Conservation (phyloP, 2,113 vertebrate genomes). For the Nettapus auritus region DNA sequence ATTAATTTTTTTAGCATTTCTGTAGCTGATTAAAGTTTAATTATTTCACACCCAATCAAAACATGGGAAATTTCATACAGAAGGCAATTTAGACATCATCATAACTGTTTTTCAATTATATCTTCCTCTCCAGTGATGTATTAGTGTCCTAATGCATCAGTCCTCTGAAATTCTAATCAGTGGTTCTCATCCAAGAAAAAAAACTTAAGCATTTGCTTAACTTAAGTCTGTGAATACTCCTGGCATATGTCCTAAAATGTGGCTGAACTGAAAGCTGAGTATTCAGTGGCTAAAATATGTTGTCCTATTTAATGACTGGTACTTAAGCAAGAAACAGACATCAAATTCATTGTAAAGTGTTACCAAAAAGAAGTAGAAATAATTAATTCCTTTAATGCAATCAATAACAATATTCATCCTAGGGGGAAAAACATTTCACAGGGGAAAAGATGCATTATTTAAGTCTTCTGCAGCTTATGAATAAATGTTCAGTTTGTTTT, state of each 20-base stretch:
- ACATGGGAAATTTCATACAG: not conserved
- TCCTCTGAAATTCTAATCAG: not conserved
- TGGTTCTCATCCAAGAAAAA: not conserved
- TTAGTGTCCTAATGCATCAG: not conserved
- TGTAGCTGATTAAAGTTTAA: not conserved
- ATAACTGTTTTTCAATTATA: not conserved
- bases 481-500: not conserved
- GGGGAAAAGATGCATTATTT: not conserved
- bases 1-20: not conserved
- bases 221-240: not conserved
- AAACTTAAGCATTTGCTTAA: not conserved
- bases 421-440: not conserved
- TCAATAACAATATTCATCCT: not conserved
- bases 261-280: not conserved
- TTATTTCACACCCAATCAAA: not conserved
- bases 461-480: not conserved
- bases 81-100: not conserved
- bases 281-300: not conserved
- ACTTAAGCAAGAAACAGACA: not conserved
- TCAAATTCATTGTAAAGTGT: not conserved
- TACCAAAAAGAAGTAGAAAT: not conserved
- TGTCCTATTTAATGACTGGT: not conserved
- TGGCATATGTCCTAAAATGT: not conserved
- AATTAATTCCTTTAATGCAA: not conserved
- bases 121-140: not conserved